Percentiles rank a stretch among this genome's conserved stretches.
These are phyloP conservation scores for Alsophila aescularia DNA, from an alignment of 2,888 invertebrate species.

Conservation along the genomic window DNA sequence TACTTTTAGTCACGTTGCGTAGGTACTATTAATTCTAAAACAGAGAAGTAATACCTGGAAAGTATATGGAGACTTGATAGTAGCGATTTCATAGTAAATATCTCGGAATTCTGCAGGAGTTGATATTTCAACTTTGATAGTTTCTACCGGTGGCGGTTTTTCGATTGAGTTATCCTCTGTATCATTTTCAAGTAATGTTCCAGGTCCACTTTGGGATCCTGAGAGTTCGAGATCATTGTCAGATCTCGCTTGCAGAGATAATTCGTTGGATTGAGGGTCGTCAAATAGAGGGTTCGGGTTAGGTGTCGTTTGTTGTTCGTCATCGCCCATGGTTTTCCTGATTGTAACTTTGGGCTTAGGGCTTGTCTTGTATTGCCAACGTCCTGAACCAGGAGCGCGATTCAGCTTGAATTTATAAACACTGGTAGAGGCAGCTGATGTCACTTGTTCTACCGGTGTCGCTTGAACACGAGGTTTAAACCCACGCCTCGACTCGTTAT, in stretches of 20 bases:
- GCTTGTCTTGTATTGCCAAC: slow-evolving; percentile 96
- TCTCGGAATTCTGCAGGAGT: slow-evolving; percentile 94
- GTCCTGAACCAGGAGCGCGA: slow-evolving; percentile 91
- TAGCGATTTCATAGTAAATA: slow-evolving; percentile 94
- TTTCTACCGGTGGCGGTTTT: slow-evolving; percentile 88
- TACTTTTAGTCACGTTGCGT: too few relatives aligned
- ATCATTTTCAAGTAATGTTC: slow-evolving; percentile 85
- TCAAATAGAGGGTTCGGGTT: slow-evolving; percentile 72
- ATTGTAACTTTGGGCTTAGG: slow-evolving; percentile 94
- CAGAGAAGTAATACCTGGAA: slow-evolving; percentile 88
- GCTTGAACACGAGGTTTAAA: slow-evolving; percentile 88
- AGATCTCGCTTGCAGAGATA: slow-evolving; percentile 83
- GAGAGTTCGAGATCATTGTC: slow-evolving; percentile 89
- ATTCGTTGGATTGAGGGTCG: slow-evolving; percentile 78
- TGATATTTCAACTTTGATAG: slow-evolving; percentile 94
- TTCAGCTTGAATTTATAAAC: slow-evolving; percentile 93
- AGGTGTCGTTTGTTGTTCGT: slow-evolving; percentile 77
- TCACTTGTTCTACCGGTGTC: slow-evolving; percentile 81
- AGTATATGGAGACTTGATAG: slow-evolving; percentile 94
- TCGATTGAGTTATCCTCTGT: slow-evolving; percentile 87
- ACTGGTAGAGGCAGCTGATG: slow-evolving; percentile 82
- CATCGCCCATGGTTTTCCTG: slow-evolving; percentile 86
- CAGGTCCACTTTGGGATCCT: slow-evolving; percentile 87
- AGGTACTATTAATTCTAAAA: background rate
- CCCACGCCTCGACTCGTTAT: slow-evolving; percentile 83